Evolutionary conservation across 2,888 invertebrate genomes (phyloP).

Genomic region (Cremastobaeus sp.): DNA sequence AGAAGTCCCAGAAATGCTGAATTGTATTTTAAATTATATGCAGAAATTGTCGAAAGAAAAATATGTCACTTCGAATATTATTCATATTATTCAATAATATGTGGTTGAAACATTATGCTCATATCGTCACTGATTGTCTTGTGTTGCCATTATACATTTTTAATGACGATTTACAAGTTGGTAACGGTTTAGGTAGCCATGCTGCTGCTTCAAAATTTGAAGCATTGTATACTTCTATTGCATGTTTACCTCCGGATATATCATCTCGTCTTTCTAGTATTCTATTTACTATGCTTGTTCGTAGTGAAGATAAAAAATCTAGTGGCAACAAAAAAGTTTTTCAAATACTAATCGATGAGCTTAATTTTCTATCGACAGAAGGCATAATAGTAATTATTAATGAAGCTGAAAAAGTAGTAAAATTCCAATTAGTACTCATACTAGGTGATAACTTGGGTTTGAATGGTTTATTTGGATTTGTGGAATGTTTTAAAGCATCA

Average conservation of each 20-base stretch:
- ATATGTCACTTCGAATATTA: neutral
- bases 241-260: conserved; percentile 5
- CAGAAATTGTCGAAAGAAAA: neutral
- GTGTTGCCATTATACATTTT: conserved; percentile 3
- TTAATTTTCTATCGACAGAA: conserved; percentile 16
- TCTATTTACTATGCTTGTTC: conserved; percentile 1
- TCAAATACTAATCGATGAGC: conserved; percentile 2
- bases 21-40: neutral
- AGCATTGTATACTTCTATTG: conserved; percentile 2
- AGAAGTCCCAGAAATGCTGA: neutral
- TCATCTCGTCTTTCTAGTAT: neutral
- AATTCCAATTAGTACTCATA: conserved; percentile 29
- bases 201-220: conserved; percentile 11
- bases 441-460: conserved; percentile 40
- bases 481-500: conserved; percentile 27
- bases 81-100: conserved; percentile 3
- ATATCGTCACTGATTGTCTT: neutral
- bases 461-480: conserved; percentile 25
- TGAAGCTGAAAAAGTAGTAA: neutral
- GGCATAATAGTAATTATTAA: conserved; percentile 15
- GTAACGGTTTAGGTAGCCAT: conserved; percentile 7
- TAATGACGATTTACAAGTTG: conserved; percentile 1
- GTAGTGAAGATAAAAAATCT: conserved; percentile 3
- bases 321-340: neutral
- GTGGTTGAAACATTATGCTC: neutral